These are phyloP conservation scores for Grammomys surdaster DNA, from an alignment of 2,113 vertebrate genomes.

Conservation along the genomic window DNA sequence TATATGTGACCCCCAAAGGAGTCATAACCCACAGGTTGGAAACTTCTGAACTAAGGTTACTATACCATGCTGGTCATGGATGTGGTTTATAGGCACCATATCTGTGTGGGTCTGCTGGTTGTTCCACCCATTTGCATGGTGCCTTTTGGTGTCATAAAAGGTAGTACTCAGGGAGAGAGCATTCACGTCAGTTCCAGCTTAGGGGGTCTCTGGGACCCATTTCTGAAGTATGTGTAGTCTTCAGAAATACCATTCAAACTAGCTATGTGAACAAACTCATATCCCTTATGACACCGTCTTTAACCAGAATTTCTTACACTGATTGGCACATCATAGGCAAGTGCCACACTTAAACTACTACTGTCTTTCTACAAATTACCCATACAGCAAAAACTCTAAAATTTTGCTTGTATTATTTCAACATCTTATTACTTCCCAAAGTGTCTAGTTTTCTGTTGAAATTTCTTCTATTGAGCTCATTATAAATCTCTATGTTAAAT, in stretches of 20 bases:
- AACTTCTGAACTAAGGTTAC: not conserved
- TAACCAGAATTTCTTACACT: not conserved
- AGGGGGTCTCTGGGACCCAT: not conserved
- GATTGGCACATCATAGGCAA: not conserved
- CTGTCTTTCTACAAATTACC: not conserved
- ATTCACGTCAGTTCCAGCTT: not conserved
- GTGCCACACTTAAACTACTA: not conserved
- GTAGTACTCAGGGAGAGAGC: not conserved
- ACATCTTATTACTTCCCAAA: not conserved
- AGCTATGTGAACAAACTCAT: not conserved
- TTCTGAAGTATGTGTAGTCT: not conserved
- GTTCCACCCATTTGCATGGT: not conserved
- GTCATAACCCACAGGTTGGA: too few species aligned
- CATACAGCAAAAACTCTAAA: not conserved
- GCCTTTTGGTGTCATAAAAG: not conserved
- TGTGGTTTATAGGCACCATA: not conserved
- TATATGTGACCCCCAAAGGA: too few species aligned
- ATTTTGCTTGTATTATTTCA: not conserved
- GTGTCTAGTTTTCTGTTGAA: not conserved
- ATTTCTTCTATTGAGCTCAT: not conserved
- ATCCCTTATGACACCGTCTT: not conserved
- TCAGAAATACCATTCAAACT: not conserved
- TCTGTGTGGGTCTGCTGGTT: not conserved
- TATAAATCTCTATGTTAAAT: not conserved
- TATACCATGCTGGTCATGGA: not conserved